Conservation (phyloP, 2,888 invertebrate species). For the Agrotis clavis region DNA sequence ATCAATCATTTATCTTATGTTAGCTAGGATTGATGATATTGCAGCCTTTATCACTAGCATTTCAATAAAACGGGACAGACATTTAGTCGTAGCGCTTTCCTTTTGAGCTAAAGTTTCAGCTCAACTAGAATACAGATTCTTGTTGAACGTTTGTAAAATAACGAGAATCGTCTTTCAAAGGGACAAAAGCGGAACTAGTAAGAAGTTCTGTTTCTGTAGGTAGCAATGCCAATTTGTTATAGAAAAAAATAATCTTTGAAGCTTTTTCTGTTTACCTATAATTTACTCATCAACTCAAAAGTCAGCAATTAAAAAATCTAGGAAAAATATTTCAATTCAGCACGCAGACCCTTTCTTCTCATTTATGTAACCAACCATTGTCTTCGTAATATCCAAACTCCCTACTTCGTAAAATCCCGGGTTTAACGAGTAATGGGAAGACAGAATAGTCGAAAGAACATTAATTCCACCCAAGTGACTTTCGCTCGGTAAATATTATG, state of each 20-base stretch:
- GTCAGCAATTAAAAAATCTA: background rate
- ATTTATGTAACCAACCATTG: conserved; percentile 15
- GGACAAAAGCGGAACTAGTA: background rate
- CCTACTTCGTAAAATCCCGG: background rate
- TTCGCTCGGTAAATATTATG: conserved; percentile 78
- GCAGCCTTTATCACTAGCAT: background rate
- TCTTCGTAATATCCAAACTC: conserved; percentile 46
- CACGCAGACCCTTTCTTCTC: background rate
- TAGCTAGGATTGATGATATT: background rate
- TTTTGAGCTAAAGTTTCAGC: conserved; percentile 5
- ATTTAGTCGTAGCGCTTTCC: background rate
- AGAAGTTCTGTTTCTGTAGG: too few species aligned
- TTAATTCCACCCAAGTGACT: conserved; percentile 68
- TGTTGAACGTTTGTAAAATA: background rate
- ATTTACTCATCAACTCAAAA: background rate
- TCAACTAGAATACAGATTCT: background rate
- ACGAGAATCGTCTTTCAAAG: conserved; percentile 3
- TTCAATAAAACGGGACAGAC: background rate
- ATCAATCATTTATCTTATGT: conserved; percentile 4
- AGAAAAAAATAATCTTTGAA: background rate
- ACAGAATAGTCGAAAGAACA: conserved; percentile 54
- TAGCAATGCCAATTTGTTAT: background rate
- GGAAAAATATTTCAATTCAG: background rate
- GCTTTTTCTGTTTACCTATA: background rate
- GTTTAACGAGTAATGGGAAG: conserved; percentile 49